Evolutionary conservation across 2,888 invertebrate genomes (phyloP).

Genomic region (Zhuqinia jingwanae): DNA sequence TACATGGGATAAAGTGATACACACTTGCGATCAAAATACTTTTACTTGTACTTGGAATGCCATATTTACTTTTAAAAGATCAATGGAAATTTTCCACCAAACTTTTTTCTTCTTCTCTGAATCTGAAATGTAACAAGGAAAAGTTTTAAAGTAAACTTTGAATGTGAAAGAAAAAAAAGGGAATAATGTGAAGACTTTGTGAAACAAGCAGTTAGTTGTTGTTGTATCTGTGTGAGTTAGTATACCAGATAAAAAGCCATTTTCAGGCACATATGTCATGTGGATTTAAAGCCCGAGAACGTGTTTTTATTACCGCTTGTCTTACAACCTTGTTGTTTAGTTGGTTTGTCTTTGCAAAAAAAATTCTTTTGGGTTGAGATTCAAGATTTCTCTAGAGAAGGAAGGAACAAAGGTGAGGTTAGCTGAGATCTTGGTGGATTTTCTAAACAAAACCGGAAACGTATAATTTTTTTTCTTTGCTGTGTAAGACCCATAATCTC

Average conservation of each 20-base stretch:
- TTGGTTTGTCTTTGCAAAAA: neutral
- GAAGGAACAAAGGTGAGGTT: constrained; percentile 27
- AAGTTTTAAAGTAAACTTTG: constrained; percentile 55
- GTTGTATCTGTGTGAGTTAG: no score
- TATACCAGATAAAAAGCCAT: constrained; percentile 4
- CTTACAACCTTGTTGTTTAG: constrained; percentile 8
- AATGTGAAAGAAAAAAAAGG: constrained; percentile 29
- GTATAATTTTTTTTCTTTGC: no score
- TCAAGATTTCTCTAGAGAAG: neutral
- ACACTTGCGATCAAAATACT: neutral
- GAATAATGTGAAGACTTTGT: neutral
- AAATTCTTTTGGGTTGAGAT: constrained; percentile 1
- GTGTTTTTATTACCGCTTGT: constrained; percentile 30
- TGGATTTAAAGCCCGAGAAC: constrained; percentile 32
- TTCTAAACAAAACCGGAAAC: neutral
- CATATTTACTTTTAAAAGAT: constrained; percentile 37
- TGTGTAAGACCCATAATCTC: no score
- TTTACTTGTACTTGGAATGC: constrained; percentile 11
- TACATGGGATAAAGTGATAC: constrained; percentile 27
- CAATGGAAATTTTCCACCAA: constrained; percentile 29
- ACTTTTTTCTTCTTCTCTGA: constrained; percentile 25
- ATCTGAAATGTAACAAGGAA: constrained; percentile 55
- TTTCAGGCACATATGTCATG: constrained; percentile 43
- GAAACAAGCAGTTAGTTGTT: no score
- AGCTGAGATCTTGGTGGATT: neutral